These are phyloP conservation scores for Himalopsyche tibetana DNA, from an alignment of 2,888 invertebrate species.

Conservation along the genomic window DNA sequence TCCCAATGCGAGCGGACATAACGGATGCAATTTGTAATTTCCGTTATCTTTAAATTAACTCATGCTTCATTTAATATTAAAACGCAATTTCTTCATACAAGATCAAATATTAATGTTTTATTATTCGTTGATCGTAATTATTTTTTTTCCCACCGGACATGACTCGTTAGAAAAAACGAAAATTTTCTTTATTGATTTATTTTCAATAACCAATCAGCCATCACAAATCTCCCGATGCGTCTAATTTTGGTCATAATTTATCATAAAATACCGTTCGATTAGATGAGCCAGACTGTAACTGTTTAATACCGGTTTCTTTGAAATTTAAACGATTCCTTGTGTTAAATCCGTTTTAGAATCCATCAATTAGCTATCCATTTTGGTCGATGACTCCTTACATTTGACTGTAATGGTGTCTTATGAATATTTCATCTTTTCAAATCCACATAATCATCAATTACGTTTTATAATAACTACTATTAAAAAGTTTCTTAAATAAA, in stretches of 20 bases:
- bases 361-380: not conserved
- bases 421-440: not conserved
- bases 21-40: too few species aligned
- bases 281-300: not conserved
- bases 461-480: not conserved
- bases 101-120: too few species aligned
- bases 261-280: conserved; percentile 23
- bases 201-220: conserved; percentile 6
- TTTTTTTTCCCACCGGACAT: too few species aligned
- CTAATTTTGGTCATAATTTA: conserved; percentile 8
- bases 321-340: not conserved
- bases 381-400: not conserved
- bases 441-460: not conserved
- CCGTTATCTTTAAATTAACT: too few species aligned
- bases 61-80: too few species aligned
- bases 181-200: not conserved
- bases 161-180: too few species aligned
- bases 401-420: not conserved
- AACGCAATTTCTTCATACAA: too few species aligned
- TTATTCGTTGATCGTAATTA: too few species aligned
- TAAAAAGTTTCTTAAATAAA: too few species aligned
- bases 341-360: not conserved
- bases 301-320: conserved; percentile 37
- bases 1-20: too few species aligned
- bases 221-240: not conserved